phyloP scores from a whole-genome alignment of 92 coral and sea anemone genomes.

The Muricea muricata region DNA sequence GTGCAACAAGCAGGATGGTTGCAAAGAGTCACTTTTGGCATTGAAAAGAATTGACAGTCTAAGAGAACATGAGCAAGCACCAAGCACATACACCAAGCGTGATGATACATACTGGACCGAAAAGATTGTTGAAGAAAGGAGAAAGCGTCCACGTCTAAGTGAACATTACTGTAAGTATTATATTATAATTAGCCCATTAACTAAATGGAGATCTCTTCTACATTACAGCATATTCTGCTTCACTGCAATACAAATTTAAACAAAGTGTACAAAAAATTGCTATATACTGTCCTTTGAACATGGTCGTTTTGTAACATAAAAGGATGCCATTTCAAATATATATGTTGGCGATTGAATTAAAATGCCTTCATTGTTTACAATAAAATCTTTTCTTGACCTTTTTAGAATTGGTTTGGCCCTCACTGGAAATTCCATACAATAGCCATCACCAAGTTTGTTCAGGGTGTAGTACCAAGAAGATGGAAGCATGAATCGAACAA shows the following conservation, averaged over 20 bases:
- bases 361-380: conserved; percentile 25
- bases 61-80: conserved; percentile 1
- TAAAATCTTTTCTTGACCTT: conserved; percentile 24
- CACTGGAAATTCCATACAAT: conserved; percentile 40
- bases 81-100: conserved; percentile 22
- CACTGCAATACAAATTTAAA: conserved; percentile 5
- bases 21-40: conserved; percentile 34
- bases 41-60: conserved; percentile 26
- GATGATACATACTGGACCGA: conserved; percentile 33
- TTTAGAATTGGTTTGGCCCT: conserved; percentile 36
- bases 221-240: conserved; percentile 6
- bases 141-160: conserved; percentile 36
- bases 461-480: conserved; percentile 22
- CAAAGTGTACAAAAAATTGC: background rate
- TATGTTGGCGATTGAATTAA: conserved; percentile 37
- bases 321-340: conserved; percentile 37
- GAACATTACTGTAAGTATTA: background rate
- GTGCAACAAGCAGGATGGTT: background rate
- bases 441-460: conserved; percentile 36
- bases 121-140: conserved; percentile 22
- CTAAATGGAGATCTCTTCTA: background rate
- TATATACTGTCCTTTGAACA: conserved; percentile 36
- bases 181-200: background rate
- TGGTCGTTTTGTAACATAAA: conserved; percentile 25
- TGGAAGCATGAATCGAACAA: conserved; percentile 23